Evolutionary conservation across 2,113 vertebrate species (phyloP).

Genomic region (Eublepharis macularius): DNA sequence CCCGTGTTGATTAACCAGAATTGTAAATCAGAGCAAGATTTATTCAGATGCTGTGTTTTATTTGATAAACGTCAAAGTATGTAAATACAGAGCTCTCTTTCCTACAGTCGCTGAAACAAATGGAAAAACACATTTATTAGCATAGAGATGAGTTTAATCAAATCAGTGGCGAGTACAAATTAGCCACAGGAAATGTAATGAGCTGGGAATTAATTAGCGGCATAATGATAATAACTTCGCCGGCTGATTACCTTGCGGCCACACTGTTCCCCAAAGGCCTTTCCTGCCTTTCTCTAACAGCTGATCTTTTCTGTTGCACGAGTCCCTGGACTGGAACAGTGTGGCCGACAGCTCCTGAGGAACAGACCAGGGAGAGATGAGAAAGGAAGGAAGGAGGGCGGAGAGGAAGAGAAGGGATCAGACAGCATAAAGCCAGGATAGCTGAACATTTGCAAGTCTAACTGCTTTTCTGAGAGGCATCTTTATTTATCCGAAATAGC

Average conservation of each 20-base stretch:
- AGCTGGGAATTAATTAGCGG: constrained; percentile 91
- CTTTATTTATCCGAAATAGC: rapidly evolving
- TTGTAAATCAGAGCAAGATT: constrained; percentile 67
- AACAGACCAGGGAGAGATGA: constrained; percentile 23
- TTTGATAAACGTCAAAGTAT: constrained; percentile 78
- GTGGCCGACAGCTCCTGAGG: constrained; percentile 29
- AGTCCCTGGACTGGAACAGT: constrained; percentile 55
- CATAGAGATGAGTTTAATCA: constrained; percentile 90
- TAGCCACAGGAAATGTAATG: constrained; percentile 86
- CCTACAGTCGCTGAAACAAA: constrained; percentile 81
- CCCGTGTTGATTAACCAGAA: constrained; percentile 18
- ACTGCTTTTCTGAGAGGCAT: rapidly evolving
- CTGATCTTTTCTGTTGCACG: constrained; percentile 64
- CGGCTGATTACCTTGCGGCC: constrained; percentile 82
- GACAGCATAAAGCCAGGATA: not conserved
- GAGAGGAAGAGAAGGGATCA: not conserved
- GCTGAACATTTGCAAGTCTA: constrained; percentile 2
- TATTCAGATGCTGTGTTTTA: constrained; percentile 70
- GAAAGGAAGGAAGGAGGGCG: not conserved
- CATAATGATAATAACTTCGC: constrained; percentile 83
- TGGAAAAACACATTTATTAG: constrained; percentile 89
- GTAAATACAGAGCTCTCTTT: constrained; percentile 75
- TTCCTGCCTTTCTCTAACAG: constrained; percentile 64
- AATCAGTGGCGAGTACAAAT: constrained; percentile 86
- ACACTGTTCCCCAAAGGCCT: constrained; percentile 72